phyloP scores from a whole-genome alignment of 2,888 invertebrate genomes.

The Tinea trinotella region DNA sequence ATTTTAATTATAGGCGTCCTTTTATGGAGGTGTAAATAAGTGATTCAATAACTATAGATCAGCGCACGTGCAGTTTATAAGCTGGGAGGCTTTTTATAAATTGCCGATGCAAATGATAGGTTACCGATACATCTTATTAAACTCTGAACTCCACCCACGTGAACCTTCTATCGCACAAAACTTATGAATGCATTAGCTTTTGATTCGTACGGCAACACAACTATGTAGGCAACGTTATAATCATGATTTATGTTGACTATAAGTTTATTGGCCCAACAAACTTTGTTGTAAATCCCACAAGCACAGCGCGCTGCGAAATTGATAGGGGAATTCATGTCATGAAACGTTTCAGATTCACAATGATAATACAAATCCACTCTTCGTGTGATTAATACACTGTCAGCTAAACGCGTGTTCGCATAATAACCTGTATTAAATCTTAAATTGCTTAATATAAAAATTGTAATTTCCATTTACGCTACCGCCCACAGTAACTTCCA shows the following conservation, averaged over 20 bases:
- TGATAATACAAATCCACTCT: constrained; percentile 11
- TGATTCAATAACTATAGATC: too few species aligned
- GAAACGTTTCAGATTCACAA: constrained; percentile 13
- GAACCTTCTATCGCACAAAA: constrained; percentile 1
- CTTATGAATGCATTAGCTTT: not conserved
- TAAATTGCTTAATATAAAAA: not conserved
- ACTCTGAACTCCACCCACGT: constrained; percentile 12
- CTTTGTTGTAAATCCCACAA: constrained; percentile 28
- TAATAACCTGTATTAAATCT: not conserved
- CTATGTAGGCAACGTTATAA: constrained; percentile 20
- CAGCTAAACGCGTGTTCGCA: not conserved
- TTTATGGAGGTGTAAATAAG: too few species aligned
- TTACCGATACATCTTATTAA: constrained; percentile 12
- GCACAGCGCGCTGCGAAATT: constrained; percentile 4
- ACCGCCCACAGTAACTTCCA: constrained; percentile 2
- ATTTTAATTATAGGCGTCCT: too few species aligned
- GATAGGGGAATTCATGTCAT: constrained; percentile 16
- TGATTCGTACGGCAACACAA: not conserved
- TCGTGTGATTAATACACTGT: constrained; percentile 11
- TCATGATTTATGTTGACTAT: constrained; percentile 38
- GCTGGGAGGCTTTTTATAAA: not conserved
- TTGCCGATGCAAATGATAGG: constrained; percentile 5
- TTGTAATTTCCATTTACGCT: not conserved
- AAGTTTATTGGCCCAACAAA: constrained; percentile 40
- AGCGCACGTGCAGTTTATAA: not conserved